These are phyloP conservation scores for Leucopsar rothschildi DNA, from an alignment of 2,113 vertebrate species.

Conservation along the genomic window DNA sequence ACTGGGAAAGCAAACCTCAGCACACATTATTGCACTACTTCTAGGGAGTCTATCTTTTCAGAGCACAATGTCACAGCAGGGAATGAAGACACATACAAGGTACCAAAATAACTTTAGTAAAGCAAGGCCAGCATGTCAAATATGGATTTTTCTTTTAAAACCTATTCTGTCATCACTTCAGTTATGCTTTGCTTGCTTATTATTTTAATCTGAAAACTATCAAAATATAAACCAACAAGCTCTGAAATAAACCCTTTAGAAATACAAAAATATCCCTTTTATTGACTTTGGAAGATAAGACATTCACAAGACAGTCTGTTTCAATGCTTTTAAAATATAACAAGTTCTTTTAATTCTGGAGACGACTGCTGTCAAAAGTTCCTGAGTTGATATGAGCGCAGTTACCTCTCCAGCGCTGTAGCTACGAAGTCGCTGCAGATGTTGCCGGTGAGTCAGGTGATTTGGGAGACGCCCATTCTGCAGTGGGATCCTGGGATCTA, in stretches of 20 bases:
- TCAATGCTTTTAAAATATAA: not conserved
- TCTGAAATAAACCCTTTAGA: not conserved
- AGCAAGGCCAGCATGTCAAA: not conserved
- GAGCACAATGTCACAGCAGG: not conserved
- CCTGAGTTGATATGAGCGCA: not conserved
- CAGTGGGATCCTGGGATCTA: constrained; percentile 94
- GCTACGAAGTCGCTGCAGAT: constrained; percentile 94
- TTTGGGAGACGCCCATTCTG: constrained; percentile 91
- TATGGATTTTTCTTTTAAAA: not conserved
- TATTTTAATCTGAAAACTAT: not conserved
- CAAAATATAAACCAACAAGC: not conserved
- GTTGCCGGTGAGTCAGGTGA: constrained; percentile 91
- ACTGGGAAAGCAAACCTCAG: not conserved
- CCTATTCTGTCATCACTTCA: not conserved
- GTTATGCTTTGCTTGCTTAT: not conserved
- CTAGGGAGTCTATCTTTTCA: not conserved
- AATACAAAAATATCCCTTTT: not conserved
- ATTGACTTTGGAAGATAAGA: not conserved
- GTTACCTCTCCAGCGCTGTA: constrained; percentile 96
- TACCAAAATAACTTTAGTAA: not conserved
- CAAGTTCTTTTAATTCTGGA: not conserved
- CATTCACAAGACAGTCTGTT: not conserved
- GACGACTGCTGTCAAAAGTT: not conserved
- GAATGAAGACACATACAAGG: not conserved
- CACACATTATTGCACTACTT: not conserved